These are phyloP conservation scores for Drosophila sproati DNA, from an alignment of 1,140 invertebrate genomes.

Conservation along the genomic window DNA sequence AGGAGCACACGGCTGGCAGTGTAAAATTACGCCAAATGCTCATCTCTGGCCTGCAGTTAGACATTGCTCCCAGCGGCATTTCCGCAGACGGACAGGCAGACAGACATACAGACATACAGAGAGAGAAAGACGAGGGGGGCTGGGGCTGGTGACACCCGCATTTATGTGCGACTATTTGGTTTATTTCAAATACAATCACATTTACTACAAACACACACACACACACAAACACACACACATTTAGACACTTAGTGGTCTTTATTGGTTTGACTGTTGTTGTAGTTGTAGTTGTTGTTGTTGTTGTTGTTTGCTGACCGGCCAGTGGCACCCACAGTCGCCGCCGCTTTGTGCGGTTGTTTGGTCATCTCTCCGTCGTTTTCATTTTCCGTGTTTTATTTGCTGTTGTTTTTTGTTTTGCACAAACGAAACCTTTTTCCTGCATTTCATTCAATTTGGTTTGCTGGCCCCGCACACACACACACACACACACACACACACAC, in stretches of 20 bases:
- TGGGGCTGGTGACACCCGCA: conserved; percentile 69
- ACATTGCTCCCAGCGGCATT: background rate
- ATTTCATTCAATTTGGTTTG: conserved; percentile 77
- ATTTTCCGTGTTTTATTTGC: conserved; percentile 7
- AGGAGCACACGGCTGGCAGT: background rate
- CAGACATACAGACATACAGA: background rate
- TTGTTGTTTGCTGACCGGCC: conserved; percentile 43
- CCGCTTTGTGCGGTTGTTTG: conserved; percentile 68
- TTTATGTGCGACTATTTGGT: conserved; percentile 82
- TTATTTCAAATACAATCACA: conserved; percentile 82
- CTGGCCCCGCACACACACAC: conserved; percentile 22
- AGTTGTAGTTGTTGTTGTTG: conserved; percentile 30
- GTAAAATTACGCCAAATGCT: background rate
- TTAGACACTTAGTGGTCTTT: conserved; percentile 80
- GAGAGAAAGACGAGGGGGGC: conserved; percentile 14
- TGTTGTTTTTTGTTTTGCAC: conserved; percentile 38
- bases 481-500: conserved; percentile 19
- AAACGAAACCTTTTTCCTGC: conserved; percentile 65
- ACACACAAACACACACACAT: conserved; percentile 48
- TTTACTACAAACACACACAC: conserved; percentile 34
- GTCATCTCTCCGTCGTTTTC: conserved; percentile 31
- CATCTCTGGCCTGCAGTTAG: conserved; percentile 7
- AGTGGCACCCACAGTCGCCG: conserved; percentile 66
- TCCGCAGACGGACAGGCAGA: background rate
- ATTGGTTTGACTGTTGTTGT: conserved; percentile 57